phyloP scores from a whole-genome alignment of 2,888 invertebrate species.

The Ariolimax columbianus region DNA sequence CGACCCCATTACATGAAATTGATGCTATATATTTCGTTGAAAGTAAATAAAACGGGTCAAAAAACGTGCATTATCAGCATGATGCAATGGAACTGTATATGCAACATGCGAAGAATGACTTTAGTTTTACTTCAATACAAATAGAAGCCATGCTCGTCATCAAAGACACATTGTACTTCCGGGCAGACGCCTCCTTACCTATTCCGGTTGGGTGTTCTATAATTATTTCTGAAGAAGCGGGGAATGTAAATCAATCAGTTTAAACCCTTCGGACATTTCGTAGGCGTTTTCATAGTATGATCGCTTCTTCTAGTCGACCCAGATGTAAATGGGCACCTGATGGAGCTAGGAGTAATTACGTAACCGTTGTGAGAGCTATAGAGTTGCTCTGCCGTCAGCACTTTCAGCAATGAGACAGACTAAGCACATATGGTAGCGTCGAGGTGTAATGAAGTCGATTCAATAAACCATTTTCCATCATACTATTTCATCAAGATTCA shows the following conservation, averaged over 20 bases:
- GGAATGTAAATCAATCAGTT: neutral
- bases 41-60: neutral
- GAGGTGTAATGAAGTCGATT: too few species aligned
- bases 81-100: neutral
- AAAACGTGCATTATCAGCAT: constrained; percentile 10
- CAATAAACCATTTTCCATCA: too few species aligned
- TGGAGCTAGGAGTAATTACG: too few species aligned
- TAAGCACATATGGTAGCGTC: too few species aligned
- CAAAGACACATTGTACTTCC: neutral
- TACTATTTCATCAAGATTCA: too few species aligned
- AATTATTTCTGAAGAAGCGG: neutral
- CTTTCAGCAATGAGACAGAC: too few species aligned
- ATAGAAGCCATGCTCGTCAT: neutral
- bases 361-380: too few species aligned
- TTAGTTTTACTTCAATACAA: neutral
- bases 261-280: too few species aligned
- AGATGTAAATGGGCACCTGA: too few species aligned
- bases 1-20: neutral
- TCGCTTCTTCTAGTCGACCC: too few species aligned
- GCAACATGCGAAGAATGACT: neutral
- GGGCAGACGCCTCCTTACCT: constrained; percentile 16
- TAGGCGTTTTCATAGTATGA: too few species aligned
- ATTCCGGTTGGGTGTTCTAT: neutral
- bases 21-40: neutral
- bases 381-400: too few species aligned